phyloP scores from a whole-genome alignment of 2,797 vertebrate genomes.

The Ispidina picta region DNA sequence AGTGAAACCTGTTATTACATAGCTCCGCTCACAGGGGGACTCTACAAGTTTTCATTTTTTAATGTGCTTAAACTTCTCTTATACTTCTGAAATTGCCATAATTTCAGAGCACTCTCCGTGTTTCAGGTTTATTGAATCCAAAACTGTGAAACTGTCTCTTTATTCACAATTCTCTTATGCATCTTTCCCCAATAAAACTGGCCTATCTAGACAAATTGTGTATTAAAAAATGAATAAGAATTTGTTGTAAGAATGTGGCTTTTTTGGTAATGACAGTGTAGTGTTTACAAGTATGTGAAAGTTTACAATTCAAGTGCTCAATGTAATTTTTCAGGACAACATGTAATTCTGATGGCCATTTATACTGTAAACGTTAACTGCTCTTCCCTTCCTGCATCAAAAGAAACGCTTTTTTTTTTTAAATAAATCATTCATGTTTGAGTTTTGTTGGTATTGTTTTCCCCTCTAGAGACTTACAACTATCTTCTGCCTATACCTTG shows the following conservation, averaged over 20 bases:
- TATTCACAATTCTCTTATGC: neutral
- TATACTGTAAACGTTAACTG: neutral
- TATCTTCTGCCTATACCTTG: neutral
- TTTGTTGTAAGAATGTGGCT: neutral
- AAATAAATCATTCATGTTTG: neutral
- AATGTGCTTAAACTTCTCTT: neutral
- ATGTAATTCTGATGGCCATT: neutral
- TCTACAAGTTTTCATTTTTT: neutral
- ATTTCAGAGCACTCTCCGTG: neutral
- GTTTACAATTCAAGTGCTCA: neutral
- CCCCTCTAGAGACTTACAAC: neutral
- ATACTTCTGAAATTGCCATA: neutral
- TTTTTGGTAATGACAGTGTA: neutral
- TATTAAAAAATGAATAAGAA: neutral
- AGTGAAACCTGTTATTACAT: neutral
- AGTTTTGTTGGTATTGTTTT: neutral
- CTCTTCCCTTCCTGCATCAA: neutral
- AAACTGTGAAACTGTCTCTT: neutral
- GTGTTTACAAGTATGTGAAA: accelerated
- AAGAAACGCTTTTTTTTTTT: neutral
- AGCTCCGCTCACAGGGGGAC: neutral
- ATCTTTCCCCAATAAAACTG: neutral
- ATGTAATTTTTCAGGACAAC: neutral
- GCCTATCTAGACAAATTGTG: neutral
- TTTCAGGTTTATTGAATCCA: neutral